Evolutionary conservation across 2,113 vertebrate genomes (phyloP).

Genomic region (Apteryx mantelli): DNA sequence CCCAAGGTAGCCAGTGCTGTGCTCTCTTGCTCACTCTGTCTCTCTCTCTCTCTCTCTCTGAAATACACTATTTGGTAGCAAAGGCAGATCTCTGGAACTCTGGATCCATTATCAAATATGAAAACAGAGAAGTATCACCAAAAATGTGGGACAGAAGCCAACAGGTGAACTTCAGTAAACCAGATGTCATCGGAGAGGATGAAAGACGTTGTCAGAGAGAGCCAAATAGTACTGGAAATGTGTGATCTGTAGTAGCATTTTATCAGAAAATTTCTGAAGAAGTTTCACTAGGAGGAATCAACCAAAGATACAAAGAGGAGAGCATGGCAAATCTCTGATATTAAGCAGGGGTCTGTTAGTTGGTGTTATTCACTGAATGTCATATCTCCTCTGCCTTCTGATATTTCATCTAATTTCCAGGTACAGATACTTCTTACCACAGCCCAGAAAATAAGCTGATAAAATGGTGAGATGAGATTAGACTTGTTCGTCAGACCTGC

Average conservation of each 20-base stretch:
- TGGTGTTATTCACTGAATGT: background rate
- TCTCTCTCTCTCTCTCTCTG: background rate
- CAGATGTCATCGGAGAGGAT: background rate
- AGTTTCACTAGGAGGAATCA: background rate
- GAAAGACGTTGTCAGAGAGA: background rate
- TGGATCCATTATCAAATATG: background rate
- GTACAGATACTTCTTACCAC: background rate
- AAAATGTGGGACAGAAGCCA: background rate
- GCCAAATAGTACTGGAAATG: background rate
- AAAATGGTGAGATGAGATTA: background rate
- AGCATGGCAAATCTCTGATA: background rate
- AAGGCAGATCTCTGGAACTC: background rate
- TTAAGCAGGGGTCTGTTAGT: background rate
- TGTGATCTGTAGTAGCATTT: background rate
- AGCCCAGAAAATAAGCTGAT: background rate
- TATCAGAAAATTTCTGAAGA: background rate
- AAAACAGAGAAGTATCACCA: background rate
- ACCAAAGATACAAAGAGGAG: background rate
- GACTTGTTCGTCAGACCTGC: slow-evolving; percentile 77
- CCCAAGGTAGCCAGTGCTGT: background rate
- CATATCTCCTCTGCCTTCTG: background rate
- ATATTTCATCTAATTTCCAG: background rate
- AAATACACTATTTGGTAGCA: fast-evolving
- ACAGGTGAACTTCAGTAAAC: background rate
- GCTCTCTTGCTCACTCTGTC: background rate